These are phyloP conservation scores for Nyctibius grandis DNA, from an alignment of 2,797 vertebrate species.

Conservation along the genomic window DNA sequence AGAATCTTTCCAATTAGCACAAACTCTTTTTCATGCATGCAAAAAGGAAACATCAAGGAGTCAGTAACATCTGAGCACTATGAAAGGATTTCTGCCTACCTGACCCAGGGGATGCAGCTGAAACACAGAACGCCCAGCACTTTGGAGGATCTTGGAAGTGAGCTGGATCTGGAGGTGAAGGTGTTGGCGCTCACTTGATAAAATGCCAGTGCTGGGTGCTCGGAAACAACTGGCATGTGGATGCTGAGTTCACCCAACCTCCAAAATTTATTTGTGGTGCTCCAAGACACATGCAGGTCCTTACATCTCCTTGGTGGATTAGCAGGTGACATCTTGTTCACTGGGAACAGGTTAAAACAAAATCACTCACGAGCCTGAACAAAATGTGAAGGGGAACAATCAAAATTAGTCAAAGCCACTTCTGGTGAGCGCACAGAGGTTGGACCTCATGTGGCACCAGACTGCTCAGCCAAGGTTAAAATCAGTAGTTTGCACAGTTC, in stretches of 20 bases:
- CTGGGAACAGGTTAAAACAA: background rate
- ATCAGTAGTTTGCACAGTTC: background rate
- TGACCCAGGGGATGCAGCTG: too few species aligned
- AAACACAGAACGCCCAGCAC: rapidly evolving
- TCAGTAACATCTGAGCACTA: background rate
- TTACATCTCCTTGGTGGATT: background rate
- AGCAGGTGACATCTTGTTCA: background rate
- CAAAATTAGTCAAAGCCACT: rapidly evolving
- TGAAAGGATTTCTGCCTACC: background rate
- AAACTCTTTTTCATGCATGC: rapidly evolving
- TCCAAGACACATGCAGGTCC: background rate
- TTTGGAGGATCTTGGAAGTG: background rate
- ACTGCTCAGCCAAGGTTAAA: background rate
- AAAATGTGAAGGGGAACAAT: background rate
- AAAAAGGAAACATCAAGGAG: too few species aligned
- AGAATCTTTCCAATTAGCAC: background rate
- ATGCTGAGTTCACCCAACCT: background rate
- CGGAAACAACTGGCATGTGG: background rate
- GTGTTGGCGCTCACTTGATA: background rate
- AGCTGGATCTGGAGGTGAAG: background rate
- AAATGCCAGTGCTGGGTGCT: background rate
- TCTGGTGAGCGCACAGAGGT: background rate
- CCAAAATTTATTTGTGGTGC: background rate
- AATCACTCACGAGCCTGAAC: background rate
- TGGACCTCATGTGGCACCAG: background rate